A percentile compares a stretch with the other conserved stretches of the same genome.
Evolutionary conservation across 2,113 vertebrate species (phyloP).

Genomic region (Clarias magur): DNA sequence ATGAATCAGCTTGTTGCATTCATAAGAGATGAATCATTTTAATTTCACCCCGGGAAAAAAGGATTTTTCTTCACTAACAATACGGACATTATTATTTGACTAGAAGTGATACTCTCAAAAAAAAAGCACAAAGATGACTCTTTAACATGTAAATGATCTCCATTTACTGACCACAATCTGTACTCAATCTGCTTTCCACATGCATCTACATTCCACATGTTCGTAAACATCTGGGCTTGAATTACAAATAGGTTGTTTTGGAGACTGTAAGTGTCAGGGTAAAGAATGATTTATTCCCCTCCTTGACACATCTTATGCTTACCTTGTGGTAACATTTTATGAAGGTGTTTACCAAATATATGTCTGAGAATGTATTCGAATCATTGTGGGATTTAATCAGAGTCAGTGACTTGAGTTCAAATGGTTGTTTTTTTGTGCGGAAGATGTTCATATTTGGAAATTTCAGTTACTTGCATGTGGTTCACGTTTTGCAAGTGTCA

Average conservation of each 20-base stretch:
- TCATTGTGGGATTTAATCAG: too few species aligned
- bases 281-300: not conserved
- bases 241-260: not conserved
- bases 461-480: not conserved
- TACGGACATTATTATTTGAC: not conserved
- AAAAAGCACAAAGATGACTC: not conserved
- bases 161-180: not conserved
- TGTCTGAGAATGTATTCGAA: not conserved
- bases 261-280: not conserved
- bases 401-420: too few species aligned
- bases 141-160: not conserved
- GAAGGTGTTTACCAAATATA: not conserved
- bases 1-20: constrained; percentile 1
- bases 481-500: not conserved
- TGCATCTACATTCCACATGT: not conserved
- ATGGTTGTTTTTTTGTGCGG: too few species aligned
- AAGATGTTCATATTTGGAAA: not conserved
- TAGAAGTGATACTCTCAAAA: not conserved
- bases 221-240: not conserved
- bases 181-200: not conserved
- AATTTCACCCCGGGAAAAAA: not conserved
- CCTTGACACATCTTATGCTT: not conserved
- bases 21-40: not conserved
- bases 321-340: not conserved
- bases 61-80: not conserved